These are phyloP conservation scores for Syrrhaptes paradoxus DNA, from an alignment of 2,113 vertebrate genomes.

Conservation along the genomic window DNA sequence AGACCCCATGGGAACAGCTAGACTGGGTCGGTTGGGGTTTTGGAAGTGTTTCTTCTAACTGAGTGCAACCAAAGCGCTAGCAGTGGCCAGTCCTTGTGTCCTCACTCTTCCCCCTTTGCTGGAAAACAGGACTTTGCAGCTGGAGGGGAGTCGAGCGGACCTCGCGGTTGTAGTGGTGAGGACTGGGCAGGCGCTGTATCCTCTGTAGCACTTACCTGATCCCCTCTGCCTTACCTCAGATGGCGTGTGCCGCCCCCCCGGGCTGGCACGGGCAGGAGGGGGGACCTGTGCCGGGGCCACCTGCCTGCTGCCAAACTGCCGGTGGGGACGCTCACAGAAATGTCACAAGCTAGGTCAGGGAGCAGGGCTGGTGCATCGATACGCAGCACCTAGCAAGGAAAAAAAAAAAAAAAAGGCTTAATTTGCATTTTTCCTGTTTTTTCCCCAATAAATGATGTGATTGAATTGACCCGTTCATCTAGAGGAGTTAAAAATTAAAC, in stretches of 20 bases:
- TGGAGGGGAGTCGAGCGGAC: background rate
- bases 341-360: background rate
- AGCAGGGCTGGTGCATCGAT: background rate
- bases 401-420: background rate
- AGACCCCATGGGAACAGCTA: background rate
- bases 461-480: background rate
- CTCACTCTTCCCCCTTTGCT: background rate
- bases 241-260: background rate
- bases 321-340: background rate
- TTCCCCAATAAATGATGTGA: background rate
- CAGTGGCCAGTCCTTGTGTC: background rate
- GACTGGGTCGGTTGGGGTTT: background rate
- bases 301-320: background rate
- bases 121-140: background rate
- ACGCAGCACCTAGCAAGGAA: background rate
- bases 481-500: background rate
- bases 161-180: background rate
- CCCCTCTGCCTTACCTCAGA: slow-evolving; percentile 8
- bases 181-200: background rate
- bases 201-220: background rate
- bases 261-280: background rate
- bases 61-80: background rate
- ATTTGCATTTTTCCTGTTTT: background rate
- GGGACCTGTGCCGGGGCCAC: background rate
- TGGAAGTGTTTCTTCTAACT: background rate